These are phyloP conservation scores for Daktulosphaira vitifoliae DNA, from an alignment of 1,140 invertebrate species.

Conservation along the genomic window DNA sequence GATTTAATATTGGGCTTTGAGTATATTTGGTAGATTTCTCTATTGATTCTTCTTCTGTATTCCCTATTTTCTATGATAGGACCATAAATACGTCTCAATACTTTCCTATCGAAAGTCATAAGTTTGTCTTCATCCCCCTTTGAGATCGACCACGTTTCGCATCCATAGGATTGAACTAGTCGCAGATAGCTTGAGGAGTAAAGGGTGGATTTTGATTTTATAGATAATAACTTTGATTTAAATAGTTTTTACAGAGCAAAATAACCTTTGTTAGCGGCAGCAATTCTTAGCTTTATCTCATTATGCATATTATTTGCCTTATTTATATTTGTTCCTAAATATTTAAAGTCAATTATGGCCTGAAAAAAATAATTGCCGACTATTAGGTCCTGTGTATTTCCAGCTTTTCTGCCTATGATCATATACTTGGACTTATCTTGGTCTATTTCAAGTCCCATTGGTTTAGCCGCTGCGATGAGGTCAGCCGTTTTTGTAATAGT, in stretches of 20 bases:
- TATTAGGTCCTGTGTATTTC: background rate
- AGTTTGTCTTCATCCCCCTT: slow-evolving; percentile 1
- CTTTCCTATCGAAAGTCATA: background rate
- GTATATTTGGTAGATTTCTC: background rate
- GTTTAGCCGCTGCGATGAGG: background rate
- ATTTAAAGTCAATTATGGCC: background rate
- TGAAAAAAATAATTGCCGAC: background rate
- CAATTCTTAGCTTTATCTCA: background rate
- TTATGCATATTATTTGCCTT: slow-evolving; percentile 4
- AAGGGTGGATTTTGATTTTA: background rate
- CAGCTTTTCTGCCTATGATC: background rate
- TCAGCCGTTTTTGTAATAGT: background rate
- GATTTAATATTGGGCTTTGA: background rate
- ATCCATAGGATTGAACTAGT: slow-evolving; percentile 1
- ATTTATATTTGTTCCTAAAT: slow-evolving; percentile 3
- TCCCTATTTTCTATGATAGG: slow-evolving; percentile 6
- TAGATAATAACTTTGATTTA: background rate
- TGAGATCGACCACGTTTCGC: slow-evolving; percentile 4
- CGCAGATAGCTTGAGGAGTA: background rate
- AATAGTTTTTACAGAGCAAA: background rate
- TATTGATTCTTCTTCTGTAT: no score
- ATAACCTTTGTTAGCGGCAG: background rate
- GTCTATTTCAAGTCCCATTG: slow-evolving; percentile 6
- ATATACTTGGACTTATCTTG: background rate
- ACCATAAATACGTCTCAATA: background rate